These are phyloP conservation scores for Tetranychus cinnabarinus DNA, from an alignment of 1,140 invertebrate genomes.

Conservation along the genomic window DNA sequence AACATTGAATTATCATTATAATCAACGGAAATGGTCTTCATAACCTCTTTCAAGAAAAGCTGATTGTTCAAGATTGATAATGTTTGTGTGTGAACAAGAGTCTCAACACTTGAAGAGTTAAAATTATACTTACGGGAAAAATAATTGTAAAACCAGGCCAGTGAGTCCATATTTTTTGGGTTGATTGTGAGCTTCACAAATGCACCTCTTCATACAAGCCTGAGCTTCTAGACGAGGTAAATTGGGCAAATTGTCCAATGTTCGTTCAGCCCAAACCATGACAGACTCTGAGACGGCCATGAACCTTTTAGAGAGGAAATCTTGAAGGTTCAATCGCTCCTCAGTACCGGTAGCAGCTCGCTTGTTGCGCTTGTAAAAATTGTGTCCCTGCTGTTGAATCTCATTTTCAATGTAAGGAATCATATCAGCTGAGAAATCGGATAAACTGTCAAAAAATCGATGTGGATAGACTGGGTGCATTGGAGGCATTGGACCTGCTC, in stretches of 20 bases:
- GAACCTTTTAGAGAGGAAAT: constrained; percentile 6
- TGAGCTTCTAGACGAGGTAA: constrained; percentile 16
- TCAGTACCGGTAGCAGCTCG: not conserved
- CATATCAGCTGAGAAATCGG: not conserved
- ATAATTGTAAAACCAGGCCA: constrained; percentile 17
- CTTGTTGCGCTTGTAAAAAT: not conserved
- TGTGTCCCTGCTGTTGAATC: not conserved
- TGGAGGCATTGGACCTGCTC: not conserved
- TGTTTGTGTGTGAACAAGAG: too few species aligned
- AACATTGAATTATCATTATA: not conserved
- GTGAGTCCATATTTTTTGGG: constrained; percentile 17
- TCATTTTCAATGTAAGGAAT: not conserved
- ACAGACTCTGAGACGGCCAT: constrained; percentile 11
- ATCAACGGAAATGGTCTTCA: not conserved
- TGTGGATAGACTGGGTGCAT: not conserved
- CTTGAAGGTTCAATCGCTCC: constrained; percentile 1
- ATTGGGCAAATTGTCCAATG: constrained; percentile 14
- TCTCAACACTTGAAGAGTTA: too few species aligned
- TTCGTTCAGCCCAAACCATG: constrained; percentile 14
- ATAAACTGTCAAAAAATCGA: constrained; percentile 1
- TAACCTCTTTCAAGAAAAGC: not conserved
- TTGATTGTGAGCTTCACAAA: constrained; percentile 18
- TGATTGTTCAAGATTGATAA: too few species aligned
- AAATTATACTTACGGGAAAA: constrained; percentile 17
- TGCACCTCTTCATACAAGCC: constrained; percentile 17